These are phyloP conservation scores for Centropus unirufus DNA, from an alignment of 2,113 vertebrate species.

Conservation along the genomic window DNA sequence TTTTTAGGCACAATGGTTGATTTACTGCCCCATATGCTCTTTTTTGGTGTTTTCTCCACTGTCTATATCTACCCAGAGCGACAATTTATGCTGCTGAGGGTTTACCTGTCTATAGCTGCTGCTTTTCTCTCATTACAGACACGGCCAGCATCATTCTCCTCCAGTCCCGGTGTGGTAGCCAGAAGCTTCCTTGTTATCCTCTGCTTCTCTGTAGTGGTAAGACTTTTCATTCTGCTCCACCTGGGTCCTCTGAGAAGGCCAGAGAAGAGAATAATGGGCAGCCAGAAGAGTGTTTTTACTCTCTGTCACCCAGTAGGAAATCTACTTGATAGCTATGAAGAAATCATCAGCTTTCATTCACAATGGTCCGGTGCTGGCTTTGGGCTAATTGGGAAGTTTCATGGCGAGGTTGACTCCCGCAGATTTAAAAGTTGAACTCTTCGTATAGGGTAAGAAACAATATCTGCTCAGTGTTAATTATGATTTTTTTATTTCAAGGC, in stretches of 20 bases:
- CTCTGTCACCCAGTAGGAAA: background rate
- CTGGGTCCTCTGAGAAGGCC: background rate
- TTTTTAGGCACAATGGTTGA: conserved; percentile 14
- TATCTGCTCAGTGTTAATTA: background rate
- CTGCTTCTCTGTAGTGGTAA: background rate
- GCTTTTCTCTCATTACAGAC: background rate
- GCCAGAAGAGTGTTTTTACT: background rate
- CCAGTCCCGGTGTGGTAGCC: no score
- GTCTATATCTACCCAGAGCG: background rate
- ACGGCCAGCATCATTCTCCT: background rate
- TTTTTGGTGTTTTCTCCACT: conserved; percentile 7
- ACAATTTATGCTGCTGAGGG: background rate
- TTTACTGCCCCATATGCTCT: conserved; percentile 40
- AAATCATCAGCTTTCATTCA: background rate
- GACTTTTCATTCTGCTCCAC: background rate
- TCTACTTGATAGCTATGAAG: background rate
- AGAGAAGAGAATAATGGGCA: background rate
- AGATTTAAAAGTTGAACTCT: background rate
- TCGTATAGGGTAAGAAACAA: background rate
- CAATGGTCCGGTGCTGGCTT: background rate
- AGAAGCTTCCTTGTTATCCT: background rate
- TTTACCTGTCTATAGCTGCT: conserved; percentile 5
- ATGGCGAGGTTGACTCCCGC: background rate
- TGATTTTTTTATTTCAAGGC: background rate
- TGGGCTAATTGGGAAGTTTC: no score